A percentile compares a stretch with the other conserved stretches of the same genome.
phyloP scores from a whole-genome alignment of 2,797 vertebrate genomes.

The Microchirus variegatus region DNA sequence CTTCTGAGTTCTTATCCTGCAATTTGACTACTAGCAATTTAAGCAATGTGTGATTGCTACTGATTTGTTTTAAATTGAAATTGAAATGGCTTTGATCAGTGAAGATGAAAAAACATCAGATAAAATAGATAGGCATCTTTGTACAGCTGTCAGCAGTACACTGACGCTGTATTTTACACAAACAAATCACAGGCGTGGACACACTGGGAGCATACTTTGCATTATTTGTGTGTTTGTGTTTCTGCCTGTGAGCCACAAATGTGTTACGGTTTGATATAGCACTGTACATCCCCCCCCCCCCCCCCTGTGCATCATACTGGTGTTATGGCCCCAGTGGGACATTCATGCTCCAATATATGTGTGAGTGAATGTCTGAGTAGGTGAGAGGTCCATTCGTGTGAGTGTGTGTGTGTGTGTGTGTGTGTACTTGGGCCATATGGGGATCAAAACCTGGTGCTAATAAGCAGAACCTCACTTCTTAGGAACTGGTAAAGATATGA shows the following conservation, averaged over 20 bases:
- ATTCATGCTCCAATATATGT: constrained; percentile 26
- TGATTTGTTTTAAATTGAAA: constrained; percentile 23
- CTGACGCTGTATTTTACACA: too few species aligned
- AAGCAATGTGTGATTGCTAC: background rate
- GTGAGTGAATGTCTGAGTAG: background rate
- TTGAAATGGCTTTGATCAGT: constrained; percentile 33
- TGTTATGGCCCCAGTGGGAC: constrained; percentile 55
- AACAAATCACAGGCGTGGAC: background rate
- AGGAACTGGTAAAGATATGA: too few species aligned
- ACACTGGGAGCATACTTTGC: background rate
- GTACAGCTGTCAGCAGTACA: too few species aligned
- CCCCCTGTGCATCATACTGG: constrained; percentile 44
- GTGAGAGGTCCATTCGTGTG: background rate
- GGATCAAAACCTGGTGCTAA: too few species aligned
- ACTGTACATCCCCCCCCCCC: constrained; percentile 35
- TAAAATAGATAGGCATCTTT: too few species aligned
- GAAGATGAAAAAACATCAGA: background rate
- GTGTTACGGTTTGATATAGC: constrained; percentile 49
- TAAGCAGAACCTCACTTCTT: too few species aligned
- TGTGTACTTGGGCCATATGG: background rate
- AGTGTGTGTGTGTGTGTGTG: background rate
- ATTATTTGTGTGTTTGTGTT: constrained; percentile 13
- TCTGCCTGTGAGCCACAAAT: constrained; percentile 25
- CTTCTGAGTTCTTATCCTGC: constrained; percentile 30
- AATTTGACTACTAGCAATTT: constrained; percentile 1